Conservation (phyloP, 2,888 invertebrate species). For the Dynastes hyllus region DNA sequence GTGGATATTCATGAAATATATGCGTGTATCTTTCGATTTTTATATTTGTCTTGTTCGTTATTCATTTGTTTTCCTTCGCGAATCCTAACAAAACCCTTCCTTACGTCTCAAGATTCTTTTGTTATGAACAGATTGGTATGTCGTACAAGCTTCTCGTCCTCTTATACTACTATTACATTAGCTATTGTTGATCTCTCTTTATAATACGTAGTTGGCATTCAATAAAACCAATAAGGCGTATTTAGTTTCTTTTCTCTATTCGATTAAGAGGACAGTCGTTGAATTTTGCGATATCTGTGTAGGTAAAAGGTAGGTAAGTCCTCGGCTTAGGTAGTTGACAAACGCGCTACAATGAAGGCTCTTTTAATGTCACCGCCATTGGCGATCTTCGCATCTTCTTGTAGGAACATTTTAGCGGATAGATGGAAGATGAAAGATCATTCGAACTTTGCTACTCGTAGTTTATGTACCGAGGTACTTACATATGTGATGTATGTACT, state of each 20-base stretch:
- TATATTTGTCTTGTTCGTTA: neutral
- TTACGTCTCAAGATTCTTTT: slow-evolving; percentile 13
- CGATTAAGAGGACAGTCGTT: neutral
- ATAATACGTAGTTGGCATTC: neutral
- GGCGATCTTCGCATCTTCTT: too few species aligned
- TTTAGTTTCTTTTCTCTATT: neutral
- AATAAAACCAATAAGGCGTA: neutral
- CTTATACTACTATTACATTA: too few species aligned
- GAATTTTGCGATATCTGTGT: neutral
- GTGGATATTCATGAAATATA: slow-evolving; percentile 23
- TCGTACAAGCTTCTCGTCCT: neutral
- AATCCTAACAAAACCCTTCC: neutral
- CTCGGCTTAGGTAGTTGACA: neutral
- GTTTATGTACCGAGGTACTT: neutral
- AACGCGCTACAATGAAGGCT: neutral
- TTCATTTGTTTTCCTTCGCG: neutral
- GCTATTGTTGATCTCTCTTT: neutral
- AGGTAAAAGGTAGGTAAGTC: neutral
- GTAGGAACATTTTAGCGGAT: neutral
- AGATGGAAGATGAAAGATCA: neutral
- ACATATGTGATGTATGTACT: neutral
- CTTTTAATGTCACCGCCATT: slow-evolving; percentile 20
- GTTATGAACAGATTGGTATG: slow-evolving; percentile 21
- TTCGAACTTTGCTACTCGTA: neutral
- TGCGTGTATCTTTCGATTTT: slow-evolving; percentile 10